Conservation (phyloP, 2,888 invertebrate genomes). For the Alsophila aescularia region DNA sequence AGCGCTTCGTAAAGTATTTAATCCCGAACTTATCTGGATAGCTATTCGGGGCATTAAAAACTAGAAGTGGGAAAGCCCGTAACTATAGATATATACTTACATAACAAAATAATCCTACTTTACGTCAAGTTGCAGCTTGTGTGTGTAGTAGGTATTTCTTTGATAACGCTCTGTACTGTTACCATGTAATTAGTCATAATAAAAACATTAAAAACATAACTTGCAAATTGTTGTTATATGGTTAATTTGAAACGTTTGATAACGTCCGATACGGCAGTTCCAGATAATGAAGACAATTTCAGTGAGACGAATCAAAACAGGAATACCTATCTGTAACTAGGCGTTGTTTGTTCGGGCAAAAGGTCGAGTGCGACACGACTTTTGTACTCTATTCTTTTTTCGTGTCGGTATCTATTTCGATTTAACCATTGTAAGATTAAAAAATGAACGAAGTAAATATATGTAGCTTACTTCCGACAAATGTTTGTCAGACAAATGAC, state of each 20-base stretch:
- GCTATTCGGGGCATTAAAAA: too few species aligned
- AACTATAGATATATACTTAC: neutral
- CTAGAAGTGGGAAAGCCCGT: neutral
- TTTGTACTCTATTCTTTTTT: too few species aligned
- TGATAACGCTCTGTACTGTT: conserved; percentile 33
- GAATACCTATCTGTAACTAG: conserved; percentile 12
- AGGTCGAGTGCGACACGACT: neutral
- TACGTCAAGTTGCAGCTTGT: neutral
- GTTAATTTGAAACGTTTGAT: conserved; percentile 21
- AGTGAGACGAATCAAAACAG: conserved; percentile 26
- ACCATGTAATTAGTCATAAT: conserved; percentile 37
- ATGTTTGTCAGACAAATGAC: too few species aligned
- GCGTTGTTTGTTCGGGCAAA: neutral
- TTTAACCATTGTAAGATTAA: too few species aligned
- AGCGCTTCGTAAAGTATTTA: too few species aligned
- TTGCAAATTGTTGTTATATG: conserved; percentile 27
- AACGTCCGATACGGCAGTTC: conserved; percentile 17
- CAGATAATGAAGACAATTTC: conserved; percentile 10
- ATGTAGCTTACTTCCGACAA: too few species aligned
- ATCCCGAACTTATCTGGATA: too few species aligned
- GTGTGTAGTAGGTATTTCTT: conserved; percentile 17
- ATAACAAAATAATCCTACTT: neutral
- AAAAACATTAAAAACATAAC: conserved; percentile 14
- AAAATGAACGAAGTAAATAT: too few species aligned
- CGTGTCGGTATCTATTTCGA: too few species aligned